Evolutionary conservation across 2,113 vertebrate species (phyloP), one percentile per base, ranked within the genome.

Genomic region (Oreochromis tanganicae): DNA sequence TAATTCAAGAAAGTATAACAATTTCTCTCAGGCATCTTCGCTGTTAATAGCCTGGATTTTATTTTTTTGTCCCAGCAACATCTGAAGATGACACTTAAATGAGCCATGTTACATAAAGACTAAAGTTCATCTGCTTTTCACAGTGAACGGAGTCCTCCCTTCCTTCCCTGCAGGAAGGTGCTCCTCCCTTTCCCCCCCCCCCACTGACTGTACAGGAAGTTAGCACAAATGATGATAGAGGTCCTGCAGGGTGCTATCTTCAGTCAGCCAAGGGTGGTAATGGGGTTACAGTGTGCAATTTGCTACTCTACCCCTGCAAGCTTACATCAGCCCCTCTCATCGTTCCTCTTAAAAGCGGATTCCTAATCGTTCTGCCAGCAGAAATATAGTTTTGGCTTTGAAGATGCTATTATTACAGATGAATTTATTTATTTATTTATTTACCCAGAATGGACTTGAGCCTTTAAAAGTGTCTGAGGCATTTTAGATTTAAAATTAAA

Each of bases 201-300:
- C 83, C 27, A 5, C 86, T 46, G 59, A 85, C 73, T 78, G 29
- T 55, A 32, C 9, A 46, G 46, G 57, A 73, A 87, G 43, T 91
- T 88, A 87, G 85, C 59, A 78, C 66, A 89, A 86, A 68, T 52
- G 82, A 54, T 56, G 79, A 90, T 82, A 79, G 84, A 87, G 78
- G 85, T 83, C 73, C 90, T 90, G 85, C 78, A 32, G 90, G 84
- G 55, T 73, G 46, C 85, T 84, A 82, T 87, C 90, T 89, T 78
- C 86, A 71, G 21, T 84, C 68, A 82, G 80, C 52, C 84, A 43
- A 84, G 50, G 83, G 90, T 88, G 87, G 56, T 91, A 90, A 89
- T 91, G 83, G 84, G 88, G 92, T 92, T 93, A 91, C 84, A 88
- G 12, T 86, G 59, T 83, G 38, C 85, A 90, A 90, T 93, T 87